Evolutionary conservation across 2,888 invertebrate genomes (phyloP), one percentile per base, ranked within the genome.

Genomic region (Agonopterix heracliana): DNA sequence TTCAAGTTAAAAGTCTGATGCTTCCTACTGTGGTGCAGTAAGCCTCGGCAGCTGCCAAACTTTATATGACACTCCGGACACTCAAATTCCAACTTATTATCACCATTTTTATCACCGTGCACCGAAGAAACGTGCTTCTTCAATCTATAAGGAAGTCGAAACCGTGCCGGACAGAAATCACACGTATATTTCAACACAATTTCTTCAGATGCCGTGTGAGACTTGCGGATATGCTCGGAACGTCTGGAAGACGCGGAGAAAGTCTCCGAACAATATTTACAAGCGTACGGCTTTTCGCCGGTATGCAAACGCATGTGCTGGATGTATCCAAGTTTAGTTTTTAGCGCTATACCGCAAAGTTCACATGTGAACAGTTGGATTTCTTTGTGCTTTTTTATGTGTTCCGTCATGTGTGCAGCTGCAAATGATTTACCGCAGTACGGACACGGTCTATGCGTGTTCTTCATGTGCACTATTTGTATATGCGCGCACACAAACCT

Each of bases 291-390:
- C 2, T 68, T 67, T 47, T 87, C 86, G 1, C 86, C 86, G 0
- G 83, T 82, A 42, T 87, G 86, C 1, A 86, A 54, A 0, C 86
- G 66, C n/a, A 80, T 44, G 45, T 87, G 86, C 48, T 86, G 86
- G 0, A 59, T 61, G 34, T 77, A 80, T 0, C 86, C 86, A 0
- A 85, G 54, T 36, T 73, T 81, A 0, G 76, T 72, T 55, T 78
- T 81, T 0, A 87, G 60, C 0, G 71, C 47, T 0, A 77, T 57
- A 1, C 74, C 77, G 36, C 86, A 87, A 5, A 73, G 63, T 0
- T 70, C 66, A 54, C 86, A 87, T 7, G 69, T 71, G 45, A 58
- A 85, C 0, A 54, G 50, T 1, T 56, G 53, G 0, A 54, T 60
- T 0, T 57, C 36, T 4, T 66, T 63, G 45, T 87, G 86, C 9